phyloP scores from a whole-genome alignment of 2,113 vertebrate species.

The Phainopepla nitens region DNA sequence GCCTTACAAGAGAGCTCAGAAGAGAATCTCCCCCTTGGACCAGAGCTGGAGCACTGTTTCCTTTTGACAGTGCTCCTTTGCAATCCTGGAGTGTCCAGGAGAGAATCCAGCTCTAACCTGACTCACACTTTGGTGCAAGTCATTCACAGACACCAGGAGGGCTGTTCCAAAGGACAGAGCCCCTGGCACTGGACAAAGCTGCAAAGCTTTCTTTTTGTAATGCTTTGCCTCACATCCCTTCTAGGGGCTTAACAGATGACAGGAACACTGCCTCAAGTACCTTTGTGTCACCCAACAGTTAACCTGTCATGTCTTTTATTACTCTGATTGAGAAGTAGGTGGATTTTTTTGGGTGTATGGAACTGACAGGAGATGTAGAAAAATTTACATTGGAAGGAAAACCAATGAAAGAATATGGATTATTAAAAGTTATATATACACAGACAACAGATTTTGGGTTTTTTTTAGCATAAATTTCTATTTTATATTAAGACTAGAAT shows the following conservation, averaged over 20 bases:
- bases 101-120: not conserved
- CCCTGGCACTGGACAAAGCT: not conserved
- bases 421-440: not conserved
- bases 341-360: not conserved
- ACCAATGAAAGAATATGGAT: not conserved
- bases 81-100: not conserved
- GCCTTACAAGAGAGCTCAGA: not conserved
- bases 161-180: not conserved
- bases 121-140: not conserved
- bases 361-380: not conserved
- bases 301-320: not conserved
- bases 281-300: not conserved
- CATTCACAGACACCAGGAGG: not conserved
- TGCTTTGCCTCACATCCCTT: not conserved
- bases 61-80: not conserved
- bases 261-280: not conserved
- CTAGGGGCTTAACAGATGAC: not conserved
- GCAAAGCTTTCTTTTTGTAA: not conserved
- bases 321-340: not conserved
- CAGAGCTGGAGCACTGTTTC: not conserved
- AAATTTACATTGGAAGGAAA: not conserved
- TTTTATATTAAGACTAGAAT: conserved; percentile 6
- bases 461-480: not conserved
- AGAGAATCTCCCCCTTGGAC: not conserved
- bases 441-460: not conserved